These are phyloP conservation scores for Neogale vison DNA, from an alignment of 2,113 vertebrate species.

Conservation along the genomic window DNA sequence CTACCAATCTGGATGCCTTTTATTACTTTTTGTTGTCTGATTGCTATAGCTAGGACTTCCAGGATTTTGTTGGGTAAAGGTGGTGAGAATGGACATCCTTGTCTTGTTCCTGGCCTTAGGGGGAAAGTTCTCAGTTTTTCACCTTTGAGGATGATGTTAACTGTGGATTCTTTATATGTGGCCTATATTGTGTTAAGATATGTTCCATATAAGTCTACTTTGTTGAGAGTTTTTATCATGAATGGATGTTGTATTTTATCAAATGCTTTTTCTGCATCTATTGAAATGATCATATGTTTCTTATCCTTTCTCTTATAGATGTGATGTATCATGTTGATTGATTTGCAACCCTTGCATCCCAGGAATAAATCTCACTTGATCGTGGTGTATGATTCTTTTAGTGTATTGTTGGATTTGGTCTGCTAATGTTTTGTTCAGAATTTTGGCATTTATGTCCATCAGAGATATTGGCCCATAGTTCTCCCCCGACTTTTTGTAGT, in stretches of 20 bases:
- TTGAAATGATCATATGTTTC: not conserved
- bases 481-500: too few species aligned
- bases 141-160: not conserved
- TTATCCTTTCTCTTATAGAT: not conserved
- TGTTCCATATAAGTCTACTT: not conserved
- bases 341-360: not conserved
- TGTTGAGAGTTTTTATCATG: not conserved
- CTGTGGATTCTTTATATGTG: not conserved
- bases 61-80: not conserved
- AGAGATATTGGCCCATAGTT: not conserved
- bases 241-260: not conserved
- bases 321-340: not conserved
- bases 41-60: not conserved
- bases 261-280: not conserved
- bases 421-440: not conserved
- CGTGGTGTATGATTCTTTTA: not conserved
- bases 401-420: not conserved
- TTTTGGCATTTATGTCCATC: not conserved
- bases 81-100: not conserved
- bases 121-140: not conserved
- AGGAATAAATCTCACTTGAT: not conserved
- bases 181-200: not conserved
- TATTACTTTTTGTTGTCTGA: not conserved
- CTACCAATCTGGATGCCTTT: not conserved
- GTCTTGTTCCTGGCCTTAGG: not conserved